These are phyloP conservation scores for Patiria miniata DNA, from an alignment of 35 echinoderm and acorn worm species.

Conservation along the genomic window DNA sequence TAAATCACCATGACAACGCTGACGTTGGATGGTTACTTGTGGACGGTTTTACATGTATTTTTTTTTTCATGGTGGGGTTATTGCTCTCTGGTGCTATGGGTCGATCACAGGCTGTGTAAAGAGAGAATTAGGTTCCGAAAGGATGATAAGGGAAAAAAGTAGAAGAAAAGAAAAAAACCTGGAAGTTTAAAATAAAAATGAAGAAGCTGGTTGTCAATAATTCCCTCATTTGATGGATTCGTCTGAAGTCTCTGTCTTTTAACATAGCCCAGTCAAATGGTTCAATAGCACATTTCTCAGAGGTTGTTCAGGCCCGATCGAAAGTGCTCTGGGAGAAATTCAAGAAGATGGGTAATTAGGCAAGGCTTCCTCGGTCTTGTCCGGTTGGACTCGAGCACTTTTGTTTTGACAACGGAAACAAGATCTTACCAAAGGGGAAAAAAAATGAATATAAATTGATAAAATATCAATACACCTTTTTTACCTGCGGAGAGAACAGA, in stretches of 20 bases:
- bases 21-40: slow-evolving; percentile 15
- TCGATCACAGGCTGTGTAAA: slow-evolving; percentile 4
- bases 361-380: background rate
- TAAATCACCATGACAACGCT: background rate
- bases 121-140: background rate
- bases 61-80: background rate
- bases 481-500: too few species aligned
- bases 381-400: background rate
- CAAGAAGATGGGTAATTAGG: slow-evolving; percentile 22
- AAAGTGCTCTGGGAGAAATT: slow-evolving; percentile 8
- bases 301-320: slow-evolving; percentile 17
- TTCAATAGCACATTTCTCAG: slow-evolving; percentile 29
- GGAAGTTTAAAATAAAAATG: slow-evolving; percentile 4
- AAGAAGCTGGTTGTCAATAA: slow-evolving; percentile 6
- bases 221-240: slow-evolving; percentile 21
- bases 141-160: background rate
- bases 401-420: slow-evolving; percentile 17
- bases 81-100: background rate
- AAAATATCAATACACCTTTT: too few species aligned
- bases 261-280: slow-evolving; percentile 22
- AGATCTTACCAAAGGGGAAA: background rate
- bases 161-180: background rate
- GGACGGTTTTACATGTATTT: background rate
- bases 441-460: too few species aligned
- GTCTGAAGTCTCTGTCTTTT: slow-evolving; percentile 12